A percentile compares a stretch with the other conserved stretches of the same genome.
Evolutionary conservation across 2,888 invertebrate species (phyloP).

Genomic region (Drosophila limbata): DNA sequence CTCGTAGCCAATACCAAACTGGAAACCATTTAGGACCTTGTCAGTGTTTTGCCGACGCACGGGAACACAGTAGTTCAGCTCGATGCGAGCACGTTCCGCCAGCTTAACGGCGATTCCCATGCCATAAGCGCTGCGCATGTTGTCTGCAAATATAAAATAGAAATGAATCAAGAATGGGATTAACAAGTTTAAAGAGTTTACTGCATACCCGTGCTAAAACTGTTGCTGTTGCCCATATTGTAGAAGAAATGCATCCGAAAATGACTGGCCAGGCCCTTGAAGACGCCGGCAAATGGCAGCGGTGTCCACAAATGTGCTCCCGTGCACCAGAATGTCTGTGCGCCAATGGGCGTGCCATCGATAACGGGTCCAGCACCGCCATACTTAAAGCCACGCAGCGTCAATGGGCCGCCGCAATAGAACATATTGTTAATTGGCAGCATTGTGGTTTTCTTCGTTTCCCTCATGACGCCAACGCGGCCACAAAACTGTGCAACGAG

Average conservation of each 20-base stretch:
- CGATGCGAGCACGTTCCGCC: conserved; percentile 94
- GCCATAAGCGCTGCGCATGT: conserved; percentile 91
- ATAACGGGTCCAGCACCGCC: conserved; percentile 94
- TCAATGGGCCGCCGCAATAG: conserved; percentile 92
- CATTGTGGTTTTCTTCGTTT: conserved; percentile 77
- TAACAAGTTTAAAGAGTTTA: background rate
- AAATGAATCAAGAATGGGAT: background rate
- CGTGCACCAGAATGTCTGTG: conserved; percentile 93
- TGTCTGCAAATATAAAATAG: conserved; percentile 84
- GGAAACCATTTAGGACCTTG: conserved; percentile 89
- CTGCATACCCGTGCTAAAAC: conserved; percentile 81
- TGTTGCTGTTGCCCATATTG: conserved; percentile 93
- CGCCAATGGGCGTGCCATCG: conserved; percentile 91
- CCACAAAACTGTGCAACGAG: conserved; percentile 84
- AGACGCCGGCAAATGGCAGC: conserved; percentile 93
- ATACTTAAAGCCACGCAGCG: conserved; percentile 94
- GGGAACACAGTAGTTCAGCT: conserved; percentile 97
- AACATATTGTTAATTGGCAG: conserved; percentile 84
- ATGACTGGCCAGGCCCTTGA: conserved; percentile 92
- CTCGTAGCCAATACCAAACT: conserved; percentile 93
- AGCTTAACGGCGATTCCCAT: conserved; percentile 93
- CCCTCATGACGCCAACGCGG: conserved; percentile 81
- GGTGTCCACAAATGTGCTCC: conserved; percentile 96
- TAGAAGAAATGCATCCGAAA: conserved; percentile 96
- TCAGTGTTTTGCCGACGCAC: conserved; percentile 89